phyloP scores from a whole-genome alignment of 1,140 invertebrate genomes.

The Lepidotrigona ventralis region DNA sequence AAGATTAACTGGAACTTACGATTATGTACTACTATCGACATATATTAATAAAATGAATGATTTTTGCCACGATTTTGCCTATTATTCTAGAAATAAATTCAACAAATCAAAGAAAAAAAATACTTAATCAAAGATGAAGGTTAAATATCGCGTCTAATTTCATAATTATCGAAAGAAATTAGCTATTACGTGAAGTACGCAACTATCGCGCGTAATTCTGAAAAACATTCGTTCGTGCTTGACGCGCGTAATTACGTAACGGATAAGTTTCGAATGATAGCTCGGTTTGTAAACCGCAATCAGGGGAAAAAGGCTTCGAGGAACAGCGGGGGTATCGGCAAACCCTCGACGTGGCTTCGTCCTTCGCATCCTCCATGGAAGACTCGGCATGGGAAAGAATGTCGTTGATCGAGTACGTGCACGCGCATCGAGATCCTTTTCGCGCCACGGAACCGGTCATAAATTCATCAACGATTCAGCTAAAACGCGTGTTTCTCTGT shows the following conservation, averaged over 20 bases:
- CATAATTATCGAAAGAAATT: not conserved
- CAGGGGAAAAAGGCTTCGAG: constrained; percentile 20
- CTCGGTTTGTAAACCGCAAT: constrained; percentile 42
- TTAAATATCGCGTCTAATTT: not conserved
- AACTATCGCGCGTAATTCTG: not conserved
- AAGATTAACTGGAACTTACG: not conserved
- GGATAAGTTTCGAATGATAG: not conserved
- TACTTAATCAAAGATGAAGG: not conserved
- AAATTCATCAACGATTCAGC: constrained; percentile 30
- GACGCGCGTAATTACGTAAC: not conserved
- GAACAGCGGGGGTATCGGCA: not conserved
- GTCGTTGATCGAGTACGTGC: constrained; percentile 52
- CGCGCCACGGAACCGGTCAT: constrained; percentile 36
- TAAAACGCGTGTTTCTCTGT: constrained; percentile 2
- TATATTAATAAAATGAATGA: not conserved
- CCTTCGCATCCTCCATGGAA: constrained; percentile 31
- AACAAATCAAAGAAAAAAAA: not conserved
- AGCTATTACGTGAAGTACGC: not conserved
- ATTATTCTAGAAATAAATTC: not conserved
- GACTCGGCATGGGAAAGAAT: constrained; percentile 53
- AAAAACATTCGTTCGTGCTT: not conserved
- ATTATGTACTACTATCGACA: too few relatives aligned
- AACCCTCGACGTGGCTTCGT: constrained; percentile 28
- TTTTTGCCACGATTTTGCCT: not conserved
- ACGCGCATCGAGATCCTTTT: constrained; percentile 27